These are phyloP conservation scores for Antedon mediterranea DNA, from an alignment of 53 echinoderm and acorn worm genomes.

Conservation along the genomic window DNA sequence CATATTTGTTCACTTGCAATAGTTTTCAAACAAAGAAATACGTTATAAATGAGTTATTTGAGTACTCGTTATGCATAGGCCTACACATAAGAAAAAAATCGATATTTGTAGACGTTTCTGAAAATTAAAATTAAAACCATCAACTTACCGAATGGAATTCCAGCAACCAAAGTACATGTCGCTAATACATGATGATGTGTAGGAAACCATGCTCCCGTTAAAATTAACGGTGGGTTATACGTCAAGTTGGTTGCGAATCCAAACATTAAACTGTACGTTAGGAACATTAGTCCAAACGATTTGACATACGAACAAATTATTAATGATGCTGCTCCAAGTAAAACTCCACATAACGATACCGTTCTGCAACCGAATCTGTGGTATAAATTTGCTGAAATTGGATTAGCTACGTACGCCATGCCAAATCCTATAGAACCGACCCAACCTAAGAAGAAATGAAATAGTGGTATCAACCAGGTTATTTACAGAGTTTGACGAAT, in stretches of 20 bases:
- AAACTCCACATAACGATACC: slow-evolving; percentile 50
- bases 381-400: slow-evolving; percentile 73
- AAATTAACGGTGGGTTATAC: slow-evolving; percentile 74
- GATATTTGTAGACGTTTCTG: too few relatives aligned
- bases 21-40: too few relatives aligned
- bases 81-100: too few relatives aligned
- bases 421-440: slow-evolving; percentile 93
- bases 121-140: too few relatives aligned
- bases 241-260: slow-evolving; percentile 82
- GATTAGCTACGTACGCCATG: slow-evolving; percentile 79
- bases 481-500: too few relatives aligned
- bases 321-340: slow-evolving; percentile 49
- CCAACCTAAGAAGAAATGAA: slow-evolving; percentile 52
- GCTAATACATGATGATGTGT: slow-evolving; percentile 69
- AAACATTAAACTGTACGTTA: slow-evolving; percentile 85
- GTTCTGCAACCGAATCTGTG: slow-evolving; percentile 57
- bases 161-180: slow-evolving; percentile 73
- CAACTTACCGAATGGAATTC: slow-evolving; percentile 87
- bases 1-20: too few relatives aligned
- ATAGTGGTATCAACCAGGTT: too few relatives aligned
- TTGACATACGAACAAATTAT: slow-evolving; percentile 67
- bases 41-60: too few relatives aligned
- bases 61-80: too few relatives aligned
- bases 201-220: slow-evolving; percentile 87
- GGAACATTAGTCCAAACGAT: slow-evolving; percentile 62